phyloP scores from a whole-genome alignment of 2,888 invertebrate species.

The Spisula solida region DNA sequence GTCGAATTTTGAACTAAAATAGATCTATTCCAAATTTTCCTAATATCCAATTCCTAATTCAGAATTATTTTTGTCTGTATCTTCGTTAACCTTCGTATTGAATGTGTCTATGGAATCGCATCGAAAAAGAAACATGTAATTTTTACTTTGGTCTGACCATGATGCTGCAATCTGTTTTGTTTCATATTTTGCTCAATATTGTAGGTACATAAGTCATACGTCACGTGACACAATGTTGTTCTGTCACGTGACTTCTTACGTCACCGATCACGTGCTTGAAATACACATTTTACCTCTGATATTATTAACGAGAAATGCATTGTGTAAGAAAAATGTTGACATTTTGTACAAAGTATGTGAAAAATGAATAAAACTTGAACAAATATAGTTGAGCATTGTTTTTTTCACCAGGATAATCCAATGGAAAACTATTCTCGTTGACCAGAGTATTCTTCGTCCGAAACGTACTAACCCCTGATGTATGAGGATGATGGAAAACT shows the following conservation, averaged over 20 bases:
- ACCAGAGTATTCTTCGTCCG: too few relatives aligned
- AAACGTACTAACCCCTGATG: too few relatives aligned
- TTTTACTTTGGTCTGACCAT: neutral
- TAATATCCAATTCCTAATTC: too few relatives aligned
- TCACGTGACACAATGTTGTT: neutral
- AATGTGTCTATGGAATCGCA: neutral
- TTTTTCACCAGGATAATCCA: too few relatives aligned
- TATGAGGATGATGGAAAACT: too few relatives aligned
- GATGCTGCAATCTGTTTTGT: neutral
- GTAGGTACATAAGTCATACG: neutral
- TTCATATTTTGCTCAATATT: slow-evolving; percentile 10
- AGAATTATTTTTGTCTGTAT: too few relatives aligned
- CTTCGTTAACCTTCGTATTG: too few relatives aligned
- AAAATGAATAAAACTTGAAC: slow-evolving; percentile 4
- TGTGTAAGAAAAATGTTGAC: neutral
- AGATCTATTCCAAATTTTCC: too few relatives aligned
- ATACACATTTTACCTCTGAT: slow-evolving; percentile 16
- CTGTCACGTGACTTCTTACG: neutral
- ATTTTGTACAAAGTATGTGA: slow-evolving; percentile 30
- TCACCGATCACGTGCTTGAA: neutral
- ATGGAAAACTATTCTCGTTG: too few relatives aligned
- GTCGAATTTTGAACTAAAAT: too few relatives aligned
- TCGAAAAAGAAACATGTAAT: neutral
- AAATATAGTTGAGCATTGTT: neutral
- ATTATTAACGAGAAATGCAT: slow-evolving; percentile 24